A percentile compares a stretch with the other conserved stretches of the same genome.
These are phyloP conservation scores for Cyphomyrus plagiostoma DNA, from an alignment of 2,113 vertebrate genomes.

Conservation along the genomic window DNA sequence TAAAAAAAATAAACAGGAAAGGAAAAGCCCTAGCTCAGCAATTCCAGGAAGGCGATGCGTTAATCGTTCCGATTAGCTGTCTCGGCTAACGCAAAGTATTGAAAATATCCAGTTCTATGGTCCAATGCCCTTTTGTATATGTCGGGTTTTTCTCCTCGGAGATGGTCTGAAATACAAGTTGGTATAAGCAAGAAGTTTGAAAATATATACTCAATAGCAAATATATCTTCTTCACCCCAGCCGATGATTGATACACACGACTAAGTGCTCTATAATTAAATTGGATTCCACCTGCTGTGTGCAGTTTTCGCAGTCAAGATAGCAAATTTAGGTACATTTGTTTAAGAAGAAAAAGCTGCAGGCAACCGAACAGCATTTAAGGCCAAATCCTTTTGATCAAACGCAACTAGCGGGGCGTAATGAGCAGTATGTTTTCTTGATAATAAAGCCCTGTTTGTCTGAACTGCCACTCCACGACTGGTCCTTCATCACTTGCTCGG, in stretches of 20 bases:
- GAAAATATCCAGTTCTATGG: conserved; percentile 35
- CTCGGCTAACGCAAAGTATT: conserved; percentile 43
- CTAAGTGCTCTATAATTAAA: conserved; percentile 33
- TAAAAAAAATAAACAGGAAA: neutral
- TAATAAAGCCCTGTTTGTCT: conserved; percentile 50
- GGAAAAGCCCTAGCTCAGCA: conserved; percentile 34
- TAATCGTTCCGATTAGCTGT: conserved; percentile 44
- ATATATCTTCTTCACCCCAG: conserved; percentile 13
- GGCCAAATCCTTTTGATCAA: conserved; percentile 29
- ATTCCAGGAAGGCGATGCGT: conserved; percentile 44
- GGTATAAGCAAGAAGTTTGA: conserved; percentile 24
- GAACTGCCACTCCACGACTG: conserved; percentile 56
- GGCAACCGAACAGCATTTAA: conserved; percentile 24
- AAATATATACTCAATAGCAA: conserved; percentile 21
- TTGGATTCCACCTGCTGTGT: conserved; percentile 27
- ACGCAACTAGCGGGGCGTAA: conserved; percentile 28
- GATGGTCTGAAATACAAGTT: conserved; percentile 30
- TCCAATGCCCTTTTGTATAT: conserved; percentile 28
- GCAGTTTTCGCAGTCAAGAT: conserved; percentile 25
- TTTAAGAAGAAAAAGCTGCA: neutral
- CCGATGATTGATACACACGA: conserved; percentile 21
- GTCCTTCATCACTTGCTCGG: conserved; percentile 44
- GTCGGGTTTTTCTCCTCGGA: conserved; percentile 22
- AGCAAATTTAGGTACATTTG: conserved; percentile 5
- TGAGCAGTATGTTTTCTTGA: conserved; percentile 48